Percentiles rank a stretch among this genome's conserved stretches.
These are phyloP conservation scores for Hesperophylax magnus DNA, from an alignment of 1,140 invertebrate genomes.

Conservation along the genomic window DNA sequence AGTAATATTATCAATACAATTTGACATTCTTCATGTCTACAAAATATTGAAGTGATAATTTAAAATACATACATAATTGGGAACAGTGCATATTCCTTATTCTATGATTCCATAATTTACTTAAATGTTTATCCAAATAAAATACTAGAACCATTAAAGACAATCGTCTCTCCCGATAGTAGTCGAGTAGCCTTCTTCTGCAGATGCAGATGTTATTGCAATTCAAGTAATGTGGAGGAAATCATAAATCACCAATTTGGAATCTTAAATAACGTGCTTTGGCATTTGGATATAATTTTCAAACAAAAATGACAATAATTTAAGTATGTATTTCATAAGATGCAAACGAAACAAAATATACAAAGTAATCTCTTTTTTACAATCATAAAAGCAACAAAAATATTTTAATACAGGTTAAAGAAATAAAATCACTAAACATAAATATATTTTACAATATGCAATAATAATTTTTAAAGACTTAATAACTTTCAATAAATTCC, in stretches of 20 bases:
- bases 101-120: slow-evolving; percentile 27
- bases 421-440: slow-evolving; percentile 21
- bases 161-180: background rate
- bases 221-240: slow-evolving; percentile 6
- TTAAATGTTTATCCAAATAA: slow-evolving; percentile 32
- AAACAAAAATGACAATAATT: slow-evolving; percentile 54
- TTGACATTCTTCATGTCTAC: slow-evolving; percentile 23
- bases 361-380: slow-evolving; percentile 40
- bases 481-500: slow-evolving; percentile 25
- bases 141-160: slow-evolving; percentile 21
- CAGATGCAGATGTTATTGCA: background rate
- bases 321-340: slow-evolving; percentile 31
- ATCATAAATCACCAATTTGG: slow-evolving; percentile 45
- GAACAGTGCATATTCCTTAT: slow-evolving; percentile 47
- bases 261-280: slow-evolving; percentile 57
- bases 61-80: slow-evolving; percentile 42
- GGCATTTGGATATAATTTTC: slow-evolving; percentile 56
- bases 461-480: slow-evolving; percentile 7
- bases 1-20: slow-evolving; percentile 30
- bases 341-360: slow-evolving; percentile 46
- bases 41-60: slow-evolving; percentile 38
- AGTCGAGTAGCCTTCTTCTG: background rate
- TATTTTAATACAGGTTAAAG: slow-evolving; percentile 16
- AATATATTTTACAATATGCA: slow-evolving; percentile 30
- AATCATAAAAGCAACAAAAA: slow-evolving; percentile 39